Evolutionary conservation across 2,888 invertebrate genomes (phyloP).

Genomic region (Idaea biselata): DNA sequence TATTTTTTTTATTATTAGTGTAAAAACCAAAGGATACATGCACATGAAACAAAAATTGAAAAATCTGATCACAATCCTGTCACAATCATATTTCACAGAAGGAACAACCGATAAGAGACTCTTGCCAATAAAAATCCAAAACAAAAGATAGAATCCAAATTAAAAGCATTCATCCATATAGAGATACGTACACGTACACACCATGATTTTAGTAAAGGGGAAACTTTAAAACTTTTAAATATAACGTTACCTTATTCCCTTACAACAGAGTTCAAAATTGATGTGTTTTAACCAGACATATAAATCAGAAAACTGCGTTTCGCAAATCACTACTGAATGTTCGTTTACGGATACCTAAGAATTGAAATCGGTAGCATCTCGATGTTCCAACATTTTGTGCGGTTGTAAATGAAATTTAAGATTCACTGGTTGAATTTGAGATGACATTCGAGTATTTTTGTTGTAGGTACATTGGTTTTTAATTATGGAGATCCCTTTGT

Average conservation of each 20-base stretch:
- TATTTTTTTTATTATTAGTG: no score
- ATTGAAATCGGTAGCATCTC: constrained; percentile 59
- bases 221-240: constrained; percentile 2
- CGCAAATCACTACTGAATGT: constrained; percentile 54
- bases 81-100: not conserved
- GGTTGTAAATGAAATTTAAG: constrained; percentile 66
- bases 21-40: not conserved
- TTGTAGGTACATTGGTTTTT: constrained; percentile 10
- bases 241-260: constrained; percentile 7
- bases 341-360: constrained; percentile 42
- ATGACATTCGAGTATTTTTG: constrained; percentile 29
- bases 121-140: constrained; percentile 22
- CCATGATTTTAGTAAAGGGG: constrained; percentile 13
- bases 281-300: constrained; percentile 46
- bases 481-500: constrained; percentile 6
- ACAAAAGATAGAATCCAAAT: constrained; percentile 21
- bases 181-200: constrained; percentile 23
- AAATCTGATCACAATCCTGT: not conserved
- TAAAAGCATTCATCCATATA: constrained; percentile 27
- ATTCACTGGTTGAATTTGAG: constrained; percentile 59
- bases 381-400: constrained; percentile 55
- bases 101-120: constrained; percentile 12
- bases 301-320: constrained; percentile 65
- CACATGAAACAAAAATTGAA: no score
- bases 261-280: constrained; percentile 16